Conservation (phyloP, 2,113 vertebrate species). For the Rhabdomys dilectus region DNA sequence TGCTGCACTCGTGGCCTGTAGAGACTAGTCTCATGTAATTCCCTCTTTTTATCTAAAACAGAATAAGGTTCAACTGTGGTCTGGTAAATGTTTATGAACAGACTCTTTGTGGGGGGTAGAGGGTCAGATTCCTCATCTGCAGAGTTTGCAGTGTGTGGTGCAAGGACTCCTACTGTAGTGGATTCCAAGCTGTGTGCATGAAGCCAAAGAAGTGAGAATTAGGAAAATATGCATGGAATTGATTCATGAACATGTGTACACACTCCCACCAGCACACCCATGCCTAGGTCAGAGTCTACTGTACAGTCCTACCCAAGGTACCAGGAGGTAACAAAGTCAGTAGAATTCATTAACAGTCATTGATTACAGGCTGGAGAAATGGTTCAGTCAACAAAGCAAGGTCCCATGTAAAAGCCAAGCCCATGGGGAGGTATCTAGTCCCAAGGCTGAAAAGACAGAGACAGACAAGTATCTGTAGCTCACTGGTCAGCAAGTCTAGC, state of each 20-base stretch:
- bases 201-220: not conserved
- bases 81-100: not conserved
- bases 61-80: not conserved
- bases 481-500: not conserved
- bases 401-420: not conserved
- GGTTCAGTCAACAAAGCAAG: not conserved
- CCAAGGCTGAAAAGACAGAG: not conserved
- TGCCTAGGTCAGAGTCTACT: not conserved
- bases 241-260: rapidly evolving
- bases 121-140: not conserved
- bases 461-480: not conserved
- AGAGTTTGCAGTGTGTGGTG: not conserved
- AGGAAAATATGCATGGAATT: not conserved
- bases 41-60: not conserved
- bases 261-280: not conserved
- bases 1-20: not conserved
- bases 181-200: not conserved
- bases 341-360: conserved; percentile 5
- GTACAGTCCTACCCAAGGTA: not conserved
- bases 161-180: not conserved
- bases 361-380: not conserved
- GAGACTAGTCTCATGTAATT: not conserved
- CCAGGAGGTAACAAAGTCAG: not conserved
- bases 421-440: rapidly evolving
- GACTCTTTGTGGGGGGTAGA: not conserved